Conservation (phyloP, 2,113 vertebrate genomes). For the Mustela lutreola region DNA sequence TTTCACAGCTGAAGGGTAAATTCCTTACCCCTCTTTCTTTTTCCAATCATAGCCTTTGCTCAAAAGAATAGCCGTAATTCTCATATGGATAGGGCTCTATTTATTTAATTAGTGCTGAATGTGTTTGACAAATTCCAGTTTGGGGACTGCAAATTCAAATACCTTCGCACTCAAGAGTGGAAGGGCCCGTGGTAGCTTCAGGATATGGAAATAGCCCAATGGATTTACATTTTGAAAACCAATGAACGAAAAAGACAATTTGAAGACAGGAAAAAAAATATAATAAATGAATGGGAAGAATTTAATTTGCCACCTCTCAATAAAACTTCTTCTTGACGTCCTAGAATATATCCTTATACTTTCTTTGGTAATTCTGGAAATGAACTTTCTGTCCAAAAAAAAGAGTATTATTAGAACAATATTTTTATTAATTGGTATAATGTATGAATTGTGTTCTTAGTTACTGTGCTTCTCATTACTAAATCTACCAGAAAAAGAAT, state of each 20-base stretch:
- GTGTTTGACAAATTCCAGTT: background rate
- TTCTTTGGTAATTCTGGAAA: constrained; percentile 26
- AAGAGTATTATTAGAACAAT: background rate
- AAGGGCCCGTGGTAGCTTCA: background rate
- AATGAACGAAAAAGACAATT: background rate
- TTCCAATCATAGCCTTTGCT: constrained; percentile 18
- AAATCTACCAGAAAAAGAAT: constrained; percentile 4
- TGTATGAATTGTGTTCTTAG: background rate
- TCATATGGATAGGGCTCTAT: background rate
- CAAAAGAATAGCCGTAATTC: background rate
- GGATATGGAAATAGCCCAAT: background rate
- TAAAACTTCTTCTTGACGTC: background rate
- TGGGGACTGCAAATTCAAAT: background rate
- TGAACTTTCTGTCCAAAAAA: background rate
- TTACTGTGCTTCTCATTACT: background rate
- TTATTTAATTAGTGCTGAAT: constrained; percentile 31
- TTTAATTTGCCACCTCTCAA: background rate
- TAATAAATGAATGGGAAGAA: background rate
- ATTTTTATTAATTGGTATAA: background rate
- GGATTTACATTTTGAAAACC: background rate
- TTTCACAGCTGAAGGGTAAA: background rate
- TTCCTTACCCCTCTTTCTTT: background rate
- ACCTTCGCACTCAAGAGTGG: background rate
- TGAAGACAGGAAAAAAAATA: background rate
- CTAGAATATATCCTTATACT: background rate